Conservation (phyloP, 2,888 invertebrate species). For the Nemapogon koenigi region DNA sequence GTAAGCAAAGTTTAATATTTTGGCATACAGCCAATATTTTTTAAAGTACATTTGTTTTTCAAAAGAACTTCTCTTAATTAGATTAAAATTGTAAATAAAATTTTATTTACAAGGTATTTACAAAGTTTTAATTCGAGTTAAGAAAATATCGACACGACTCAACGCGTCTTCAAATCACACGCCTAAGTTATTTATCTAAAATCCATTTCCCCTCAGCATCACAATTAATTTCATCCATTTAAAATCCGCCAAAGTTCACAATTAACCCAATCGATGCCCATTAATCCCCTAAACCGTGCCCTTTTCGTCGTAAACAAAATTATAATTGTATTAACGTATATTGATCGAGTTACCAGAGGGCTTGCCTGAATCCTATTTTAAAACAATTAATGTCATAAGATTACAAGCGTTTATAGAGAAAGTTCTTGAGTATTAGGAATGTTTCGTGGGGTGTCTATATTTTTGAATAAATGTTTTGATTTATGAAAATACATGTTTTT, state of each 20-base stretch:
- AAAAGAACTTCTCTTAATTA: background rate
- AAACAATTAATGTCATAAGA: conserved; percentile 16
- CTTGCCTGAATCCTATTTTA: conserved; percentile 15
- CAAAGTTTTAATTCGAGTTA: conserved; percentile 6
- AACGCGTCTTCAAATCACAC: background rate
- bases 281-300: conserved; percentile 23
- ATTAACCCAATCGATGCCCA: conserved; percentile 52
- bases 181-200: conserved; percentile 22
- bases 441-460: background rate
- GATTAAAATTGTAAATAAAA: background rate
- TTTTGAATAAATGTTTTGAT: too few relatives aligned
- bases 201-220: conserved; percentile 22
- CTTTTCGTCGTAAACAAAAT: conserved; percentile 36
- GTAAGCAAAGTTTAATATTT: background rate
- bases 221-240: conserved; percentile 50
- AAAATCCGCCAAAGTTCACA: conserved; percentile 42
- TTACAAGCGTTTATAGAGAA: conserved; percentile 13
- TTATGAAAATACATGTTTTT: too few relatives aligned
- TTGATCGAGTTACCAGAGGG: conserved; percentile 40
- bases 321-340: conserved; percentile 50
- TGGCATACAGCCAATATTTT: background rate
- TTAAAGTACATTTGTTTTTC: background rate
- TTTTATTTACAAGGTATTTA: background rate
- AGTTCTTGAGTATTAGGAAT: background rate
- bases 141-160: conserved; percentile 12